Evolutionary conservation across 23 tunicate genomes (phyloP).

Genomic region (Ascidia mentula): DNA sequence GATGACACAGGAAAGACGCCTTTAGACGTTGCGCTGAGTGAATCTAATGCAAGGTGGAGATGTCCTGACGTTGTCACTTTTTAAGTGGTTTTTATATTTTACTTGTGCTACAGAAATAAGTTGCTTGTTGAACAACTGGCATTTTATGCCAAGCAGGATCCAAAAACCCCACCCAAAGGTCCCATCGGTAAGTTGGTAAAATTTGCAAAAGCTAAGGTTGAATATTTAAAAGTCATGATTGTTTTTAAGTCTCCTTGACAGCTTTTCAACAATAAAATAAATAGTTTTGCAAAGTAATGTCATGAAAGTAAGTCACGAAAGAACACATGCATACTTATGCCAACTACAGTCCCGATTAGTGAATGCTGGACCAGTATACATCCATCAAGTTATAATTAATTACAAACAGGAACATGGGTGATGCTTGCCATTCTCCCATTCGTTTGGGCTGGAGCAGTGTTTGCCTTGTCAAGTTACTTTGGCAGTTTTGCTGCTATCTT

Average conservation of each 20-base stretch:
- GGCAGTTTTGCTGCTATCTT: constrained; percentile 49
- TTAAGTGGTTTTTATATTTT: not conserved
- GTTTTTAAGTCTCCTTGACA: no score
- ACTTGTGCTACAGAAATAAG: constrained; percentile 17
- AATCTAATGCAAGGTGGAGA: constrained; percentile 8
- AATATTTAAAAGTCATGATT: no score
- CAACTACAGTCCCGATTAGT: no score
- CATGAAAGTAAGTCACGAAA: no score
- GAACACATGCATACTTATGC: no score
- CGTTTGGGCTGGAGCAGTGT: constrained; percentile 36
- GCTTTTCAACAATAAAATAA: no score
- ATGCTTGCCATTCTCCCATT: constrained; percentile 33
- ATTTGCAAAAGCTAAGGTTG: no score
- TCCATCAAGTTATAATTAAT: no score
- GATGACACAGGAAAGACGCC: constrained; percentile 70
- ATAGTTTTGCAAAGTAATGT: no score
- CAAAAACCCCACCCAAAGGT: constrained; percentile 25
- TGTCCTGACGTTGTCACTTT: not conserved
- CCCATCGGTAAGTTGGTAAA: constrained; percentile 42
- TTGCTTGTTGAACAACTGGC: constrained; percentile 21
- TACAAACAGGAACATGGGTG: constrained; percentile 43
- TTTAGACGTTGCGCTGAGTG: constrained; percentile 39
- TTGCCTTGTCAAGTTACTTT: constrained; percentile 19
- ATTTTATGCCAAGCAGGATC: constrained; percentile 29
- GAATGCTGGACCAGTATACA: no score